These are phyloP conservation scores for Pteropus alecto DNA, from an alignment of 2,113 vertebrate genomes.

Conservation along the genomic window DNA sequence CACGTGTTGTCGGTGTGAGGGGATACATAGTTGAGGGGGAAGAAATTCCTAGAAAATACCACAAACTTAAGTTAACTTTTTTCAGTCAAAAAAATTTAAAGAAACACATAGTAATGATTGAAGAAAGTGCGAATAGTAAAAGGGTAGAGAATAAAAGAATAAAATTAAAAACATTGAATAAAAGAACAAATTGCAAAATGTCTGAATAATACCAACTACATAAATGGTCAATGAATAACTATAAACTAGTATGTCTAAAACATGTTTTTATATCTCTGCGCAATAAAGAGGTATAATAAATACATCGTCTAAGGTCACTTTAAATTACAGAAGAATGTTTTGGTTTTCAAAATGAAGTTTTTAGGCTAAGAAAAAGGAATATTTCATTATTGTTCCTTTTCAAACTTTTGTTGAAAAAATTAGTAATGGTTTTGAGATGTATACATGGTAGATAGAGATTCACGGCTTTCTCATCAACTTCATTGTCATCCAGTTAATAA, in stretches of 20 bases:
- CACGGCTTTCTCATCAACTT: background rate
- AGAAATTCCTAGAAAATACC: slow-evolving; percentile 16
- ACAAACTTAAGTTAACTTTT: background rate
- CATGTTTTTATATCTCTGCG: background rate
- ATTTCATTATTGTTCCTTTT: background rate
- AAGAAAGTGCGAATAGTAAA: background rate
- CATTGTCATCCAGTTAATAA: background rate
- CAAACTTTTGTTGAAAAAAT: background rate
- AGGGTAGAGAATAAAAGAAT: background rate
- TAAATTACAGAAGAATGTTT: background rate
- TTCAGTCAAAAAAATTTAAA: background rate
- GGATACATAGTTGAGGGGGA: background rate
- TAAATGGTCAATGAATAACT: background rate
- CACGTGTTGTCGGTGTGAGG: too few relatives aligned
- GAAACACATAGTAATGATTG: background rate
- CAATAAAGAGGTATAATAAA: background rate
- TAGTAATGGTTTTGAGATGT: background rate
- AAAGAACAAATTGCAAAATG: background rate
- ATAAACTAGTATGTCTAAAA: background rate
- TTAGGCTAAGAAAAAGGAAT: background rate
- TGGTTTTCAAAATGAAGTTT: background rate
- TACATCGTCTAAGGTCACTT: background rate
- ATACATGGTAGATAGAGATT: background rate
- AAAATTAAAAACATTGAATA: background rate
- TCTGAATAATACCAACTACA: background rate